Percentiles rank a stretch among this genome's conserved stretches.
These are phyloP conservation scores for Synergus laeviventris DNA, from an alignment of 2,888 invertebrate genomes.

Conservation along the genomic window DNA sequence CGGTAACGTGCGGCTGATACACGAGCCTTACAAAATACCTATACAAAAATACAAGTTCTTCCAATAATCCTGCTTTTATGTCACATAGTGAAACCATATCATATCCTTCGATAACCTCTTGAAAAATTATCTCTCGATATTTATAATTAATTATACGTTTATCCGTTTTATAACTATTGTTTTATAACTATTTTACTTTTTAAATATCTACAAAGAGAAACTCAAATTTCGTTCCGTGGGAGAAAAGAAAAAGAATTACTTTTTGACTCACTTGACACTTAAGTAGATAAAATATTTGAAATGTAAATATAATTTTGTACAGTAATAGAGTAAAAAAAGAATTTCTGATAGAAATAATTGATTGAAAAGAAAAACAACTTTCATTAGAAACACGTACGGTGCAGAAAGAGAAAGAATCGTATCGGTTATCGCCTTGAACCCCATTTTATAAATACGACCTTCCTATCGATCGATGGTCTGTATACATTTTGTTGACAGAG, in stretches of 20 bases:
- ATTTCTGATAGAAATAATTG: neutral
- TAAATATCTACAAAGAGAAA: constrained; percentile 33
- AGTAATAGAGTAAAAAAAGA: neutral
- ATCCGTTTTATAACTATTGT: constrained; percentile 5
- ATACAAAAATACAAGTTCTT: constrained; percentile 62
- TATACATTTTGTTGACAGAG: constrained; percentile 28
- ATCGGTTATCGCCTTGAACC: constrained; percentile 5
- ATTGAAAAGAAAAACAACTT: neutral
- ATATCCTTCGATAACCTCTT: constrained; percentile 22
- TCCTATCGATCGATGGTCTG: constrained; percentile 6
- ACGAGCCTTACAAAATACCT: constrained; percentile 45
- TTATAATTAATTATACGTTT: constrained; percentile 41
- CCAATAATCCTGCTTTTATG: constrained; percentile 46
- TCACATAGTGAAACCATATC: constrained; percentile 32
- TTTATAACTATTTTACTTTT: constrained; percentile 31
- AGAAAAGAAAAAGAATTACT: neutral
- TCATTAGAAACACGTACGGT: neutral
- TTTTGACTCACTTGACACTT: constrained; percentile 15
- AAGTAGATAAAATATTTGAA: neutral
- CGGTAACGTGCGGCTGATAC: constrained; percentile 39
- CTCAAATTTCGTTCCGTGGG: neutral
- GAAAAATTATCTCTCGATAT: constrained; percentile 35
- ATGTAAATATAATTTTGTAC: neutral
- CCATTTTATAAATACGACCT: constrained; percentile 1
- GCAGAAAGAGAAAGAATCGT: constrained; percentile 1